Conservation (phyloP, 2,113 vertebrate genomes). For the Oceanodroma tethys region DNA sequence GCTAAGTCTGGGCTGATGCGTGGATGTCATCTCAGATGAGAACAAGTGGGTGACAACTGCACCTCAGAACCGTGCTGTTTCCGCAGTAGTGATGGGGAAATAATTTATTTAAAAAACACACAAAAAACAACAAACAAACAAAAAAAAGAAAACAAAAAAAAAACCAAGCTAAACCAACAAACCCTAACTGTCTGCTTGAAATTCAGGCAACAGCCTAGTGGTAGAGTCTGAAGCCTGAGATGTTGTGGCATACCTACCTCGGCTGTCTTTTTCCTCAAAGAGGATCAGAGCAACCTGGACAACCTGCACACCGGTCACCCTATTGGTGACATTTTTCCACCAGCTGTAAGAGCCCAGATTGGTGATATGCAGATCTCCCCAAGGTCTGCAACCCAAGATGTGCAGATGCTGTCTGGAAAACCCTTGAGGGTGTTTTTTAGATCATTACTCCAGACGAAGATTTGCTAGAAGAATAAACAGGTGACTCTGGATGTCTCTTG, state of each 20-base stretch:
- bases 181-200: not conserved
- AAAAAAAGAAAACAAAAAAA: not conserved
- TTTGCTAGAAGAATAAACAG: not conserved
- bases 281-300: not conserved
- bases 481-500: not conserved
- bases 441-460: not conserved
- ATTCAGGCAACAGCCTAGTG: not conserved
- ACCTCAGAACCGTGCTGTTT: not conserved
- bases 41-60: not conserved
- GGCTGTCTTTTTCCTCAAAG: not conserved
- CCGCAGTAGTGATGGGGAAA: not conserved
- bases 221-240: not conserved
- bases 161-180: not conserved
- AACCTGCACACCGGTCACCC: not conserved
- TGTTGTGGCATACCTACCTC: not conserved
- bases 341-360: not conserved
- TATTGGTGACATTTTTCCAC: not conserved
- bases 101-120: not conserved
- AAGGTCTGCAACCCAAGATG: not conserved
- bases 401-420: not conserved
- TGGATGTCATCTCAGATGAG: not conserved
- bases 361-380: not conserved
- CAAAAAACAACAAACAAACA: not conserved
- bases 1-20: not conserved
- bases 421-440: not conserved